These are phyloP conservation scores for Apodemus sylvaticus DNA, from an alignment of 2,113 vertebrate species.

Conservation along the genomic window DNA sequence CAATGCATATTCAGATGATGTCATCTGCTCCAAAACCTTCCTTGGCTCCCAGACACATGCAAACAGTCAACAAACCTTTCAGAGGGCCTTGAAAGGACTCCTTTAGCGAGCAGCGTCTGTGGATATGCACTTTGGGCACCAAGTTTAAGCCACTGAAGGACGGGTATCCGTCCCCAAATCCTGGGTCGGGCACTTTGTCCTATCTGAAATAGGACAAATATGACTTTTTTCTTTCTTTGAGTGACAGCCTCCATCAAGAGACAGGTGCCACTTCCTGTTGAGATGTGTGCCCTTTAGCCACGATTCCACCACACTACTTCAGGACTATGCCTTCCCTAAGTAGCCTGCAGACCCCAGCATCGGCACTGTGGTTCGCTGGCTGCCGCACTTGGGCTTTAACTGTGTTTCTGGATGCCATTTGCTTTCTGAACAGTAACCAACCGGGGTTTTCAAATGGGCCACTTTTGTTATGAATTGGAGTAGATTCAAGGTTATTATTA, in stretches of 20 bases:
- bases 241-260: background rate
- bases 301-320: accelerated
- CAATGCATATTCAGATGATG: background rate
- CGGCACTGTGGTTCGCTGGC: background rate
- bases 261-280: background rate
- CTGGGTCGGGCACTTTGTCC: background rate
- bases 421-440: constrained; percentile 57
- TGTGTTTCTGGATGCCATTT: background rate
- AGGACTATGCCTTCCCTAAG: background rate
- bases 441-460: constrained; percentile 34
- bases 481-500: constrained; percentile 54
- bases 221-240: too few relatives aligned
- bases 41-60: background rate
- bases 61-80: background rate
- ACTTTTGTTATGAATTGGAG: constrained; percentile 61
- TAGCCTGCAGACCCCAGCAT: background rate
- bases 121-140: background rate
- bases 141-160: background rate
- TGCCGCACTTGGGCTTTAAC: background rate
- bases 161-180: accelerated
- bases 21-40: constrained; percentile 1
- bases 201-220: background rate
- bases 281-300: accelerated
- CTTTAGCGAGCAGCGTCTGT: background rate
- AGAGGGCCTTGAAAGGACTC: background rate